Percentiles rank a stretch among this genome's conserved stretches.
Conservation (phyloP, 2,113 vertebrate genomes). For the Austrofundulus limnaeus region DNA sequence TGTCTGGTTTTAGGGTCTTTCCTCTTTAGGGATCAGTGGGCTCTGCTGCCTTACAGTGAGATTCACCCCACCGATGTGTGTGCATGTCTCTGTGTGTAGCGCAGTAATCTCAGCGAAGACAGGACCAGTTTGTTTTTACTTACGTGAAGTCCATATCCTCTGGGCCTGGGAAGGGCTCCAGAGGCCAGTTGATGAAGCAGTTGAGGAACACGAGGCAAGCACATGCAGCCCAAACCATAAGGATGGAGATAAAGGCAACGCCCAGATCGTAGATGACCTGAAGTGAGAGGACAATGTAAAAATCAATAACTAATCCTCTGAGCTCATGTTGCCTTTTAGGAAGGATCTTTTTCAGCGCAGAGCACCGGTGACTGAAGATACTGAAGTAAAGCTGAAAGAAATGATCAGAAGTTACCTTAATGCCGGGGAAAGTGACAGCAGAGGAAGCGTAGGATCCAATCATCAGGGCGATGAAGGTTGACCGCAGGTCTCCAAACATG, state of each 20-base stretch:
- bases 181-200: constrained; percentile 98
- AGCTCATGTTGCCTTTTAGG: neutral
- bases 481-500: constrained; percentile 97
- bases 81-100: neutral
- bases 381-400: no score
- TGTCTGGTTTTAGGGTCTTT: constrained; percentile 42
- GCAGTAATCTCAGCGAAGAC: neutral
- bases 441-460: constrained; percentile 98
- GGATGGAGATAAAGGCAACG: constrained; percentile 88
- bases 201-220: constrained; percentile 95
- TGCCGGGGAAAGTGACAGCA: constrained; percentile 95
- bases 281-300: constrained; percentile 48
- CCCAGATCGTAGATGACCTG: constrained; percentile 96
- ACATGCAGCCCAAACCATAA: constrained; percentile 92
- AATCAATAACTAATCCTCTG: constrained; percentile 19
- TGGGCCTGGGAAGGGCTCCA: constrained; percentile 96
- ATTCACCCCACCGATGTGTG: constrained; percentile 19
- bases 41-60: constrained; percentile 22
- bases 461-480: constrained; percentile 97
- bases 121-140: constrained; percentile 54
- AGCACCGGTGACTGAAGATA: neutral
- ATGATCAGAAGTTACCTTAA: constrained; percentile 82
- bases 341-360: neutral
- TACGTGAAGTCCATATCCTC: constrained; percentile 99
- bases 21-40: constrained; percentile 19